A percentile compares a stretch with the other conserved stretches of the same genome.
These are phyloP conservation scores for Diadophis punctatus DNA, from an alignment of 2,113 vertebrate genomes.

Conservation along the genomic window DNA sequence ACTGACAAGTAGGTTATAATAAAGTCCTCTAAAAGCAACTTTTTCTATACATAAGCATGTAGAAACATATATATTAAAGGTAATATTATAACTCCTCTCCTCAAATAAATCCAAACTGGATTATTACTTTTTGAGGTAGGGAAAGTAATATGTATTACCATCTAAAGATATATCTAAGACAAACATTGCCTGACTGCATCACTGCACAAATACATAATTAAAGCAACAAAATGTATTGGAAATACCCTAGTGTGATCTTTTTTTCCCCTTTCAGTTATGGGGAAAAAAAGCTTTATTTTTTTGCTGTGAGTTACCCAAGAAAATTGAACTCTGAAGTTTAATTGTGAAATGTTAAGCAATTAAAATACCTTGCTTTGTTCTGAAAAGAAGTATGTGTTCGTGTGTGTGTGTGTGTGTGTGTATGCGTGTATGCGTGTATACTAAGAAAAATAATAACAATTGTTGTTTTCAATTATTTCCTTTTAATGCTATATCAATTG, in stretches of 20 bases:
- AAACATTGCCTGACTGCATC: neutral
- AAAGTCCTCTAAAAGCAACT: neutral
- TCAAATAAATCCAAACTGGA: neutral
- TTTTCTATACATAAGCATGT: neutral
- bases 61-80: neutral
- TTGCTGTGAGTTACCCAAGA: constrained; percentile 17
- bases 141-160: neutral
- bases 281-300: neutral
- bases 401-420: neutral
- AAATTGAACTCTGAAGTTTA: constrained; percentile 14
- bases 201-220: neutral
- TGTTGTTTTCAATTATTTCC: constrained; percentile 59
- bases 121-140: neutral
- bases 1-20: neutral
- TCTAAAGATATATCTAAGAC: neutral
- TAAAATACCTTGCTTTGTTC: constrained; percentile 46
- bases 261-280: neutral
- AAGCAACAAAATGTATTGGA: neutral
- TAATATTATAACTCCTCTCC: neutral
- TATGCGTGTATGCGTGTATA: neutral
- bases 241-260: neutral
- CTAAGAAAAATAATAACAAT: constrained; percentile 55
- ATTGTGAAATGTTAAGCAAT: constrained; percentile 48
- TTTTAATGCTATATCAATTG: constrained; percentile 64
- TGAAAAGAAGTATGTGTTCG: constrained; percentile 43